phyloP scores from a whole-genome alignment of 2,888 invertebrate genomes.

The Melieria omissa region DNA sequence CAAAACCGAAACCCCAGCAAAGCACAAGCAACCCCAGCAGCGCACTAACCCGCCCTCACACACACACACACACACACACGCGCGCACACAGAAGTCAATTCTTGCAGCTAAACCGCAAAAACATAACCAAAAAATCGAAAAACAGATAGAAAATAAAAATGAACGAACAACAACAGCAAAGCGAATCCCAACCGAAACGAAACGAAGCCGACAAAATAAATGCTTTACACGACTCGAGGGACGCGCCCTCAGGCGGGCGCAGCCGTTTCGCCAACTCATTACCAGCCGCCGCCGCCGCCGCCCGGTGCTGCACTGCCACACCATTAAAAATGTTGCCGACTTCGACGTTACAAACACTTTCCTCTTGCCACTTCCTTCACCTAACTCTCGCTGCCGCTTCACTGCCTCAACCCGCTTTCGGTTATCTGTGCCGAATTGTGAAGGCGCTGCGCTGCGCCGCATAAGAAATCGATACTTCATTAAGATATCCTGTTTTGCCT shows the following conservation, averaged over 20 bases:
- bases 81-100: background rate
- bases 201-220: conserved; percentile 27
- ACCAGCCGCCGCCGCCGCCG: too few relatives aligned
- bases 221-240: conserved; percentile 24
- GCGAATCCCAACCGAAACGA: conserved; percentile 8
- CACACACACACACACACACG: background rate
- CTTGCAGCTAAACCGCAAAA: background rate
- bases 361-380: too few relatives aligned
- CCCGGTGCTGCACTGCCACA: too few relatives aligned
- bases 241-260: background rate
- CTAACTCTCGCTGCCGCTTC: too few relatives aligned
- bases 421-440: too few relatives aligned
- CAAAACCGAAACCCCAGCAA: conserved; percentile 17
- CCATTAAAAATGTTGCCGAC: too few relatives aligned
- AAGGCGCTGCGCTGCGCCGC: background rate
- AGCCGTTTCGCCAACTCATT: too few relatives aligned
- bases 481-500: conserved; percentile 58
- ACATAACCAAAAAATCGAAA: background rate
- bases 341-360: too few relatives aligned
- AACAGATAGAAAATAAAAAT: background rate
- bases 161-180: background rate
- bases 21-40: background rate
- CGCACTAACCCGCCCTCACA: background rate
- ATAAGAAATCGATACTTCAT: conserved; percentile 50
- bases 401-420: too few relatives aligned